Base-by-base conservation (phyloP, 2,888 invertebrate genomes). In the Tinea semifulvella region DNA sequence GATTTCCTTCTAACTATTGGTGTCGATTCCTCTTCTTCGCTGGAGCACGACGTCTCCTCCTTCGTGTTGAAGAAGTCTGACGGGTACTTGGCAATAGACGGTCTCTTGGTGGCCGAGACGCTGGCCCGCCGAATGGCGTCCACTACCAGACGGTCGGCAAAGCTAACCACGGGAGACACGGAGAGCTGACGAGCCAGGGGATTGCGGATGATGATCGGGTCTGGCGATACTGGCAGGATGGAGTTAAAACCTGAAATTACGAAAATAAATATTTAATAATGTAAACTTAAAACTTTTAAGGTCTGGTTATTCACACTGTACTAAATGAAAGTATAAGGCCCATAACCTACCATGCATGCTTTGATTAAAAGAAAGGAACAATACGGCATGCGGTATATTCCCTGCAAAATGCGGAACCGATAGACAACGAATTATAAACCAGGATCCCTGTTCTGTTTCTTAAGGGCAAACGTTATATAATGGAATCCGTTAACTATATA, bases 101-200 rank as follows among this genome's bases (percentile, higher is more conserved):
- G 73, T 40, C 76, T 54, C 35, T 68, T 59, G 1, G 74, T 72
- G 3, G 36, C 36, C 10, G 36, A 36, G 1, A 76, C 57, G 42
- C 80, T 80, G 2, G 76, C 76, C 43, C 80, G 55, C 39, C 69
- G 54, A 7, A 80, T 61, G 1, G 80, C 80, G 48, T 80, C 80
- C 0, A 59, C 75, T 1, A 79, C 77, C 3, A 80, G 56, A 11
- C 79, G 58, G 42, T 80, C 77, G 0, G 75, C 58, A 35, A 79
- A 63, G 16, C 60, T 61, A 4, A 55, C 52, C 0, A 77, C 56
- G 0, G 77, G 73, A 0, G 68, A 68, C 1, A 44, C 31, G 11
- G 47, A 49, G 1, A 65, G 11, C 16, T 18, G 36, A 36, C 36
- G 36, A 40, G 40, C 40, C n/a, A 40, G 13, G n/a, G 40, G 40